phyloP scores from a whole-genome alignment of 2,113 vertebrate genomes.

The Sapayoa aenigma region DNA sequence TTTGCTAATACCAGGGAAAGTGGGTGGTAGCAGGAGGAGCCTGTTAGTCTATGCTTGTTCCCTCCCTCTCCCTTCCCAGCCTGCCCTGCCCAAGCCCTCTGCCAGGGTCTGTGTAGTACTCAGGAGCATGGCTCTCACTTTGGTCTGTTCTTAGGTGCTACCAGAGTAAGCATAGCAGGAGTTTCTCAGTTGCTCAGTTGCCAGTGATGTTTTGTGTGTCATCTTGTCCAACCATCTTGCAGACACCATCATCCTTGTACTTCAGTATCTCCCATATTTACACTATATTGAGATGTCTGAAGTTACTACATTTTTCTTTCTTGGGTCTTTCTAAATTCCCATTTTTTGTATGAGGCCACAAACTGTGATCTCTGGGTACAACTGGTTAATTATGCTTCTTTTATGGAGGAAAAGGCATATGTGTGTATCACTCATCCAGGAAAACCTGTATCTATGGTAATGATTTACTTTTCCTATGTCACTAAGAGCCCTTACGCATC shows the following conservation, averaged over 20 bases:
- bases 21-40: background rate
- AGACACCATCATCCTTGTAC: background rate
- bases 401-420: background rate
- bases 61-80: background rate
- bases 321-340: background rate
- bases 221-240: background rate
- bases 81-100: background rate
- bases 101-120: background rate
- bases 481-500: background rate
- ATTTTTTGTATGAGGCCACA: background rate
- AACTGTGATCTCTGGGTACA: background rate
- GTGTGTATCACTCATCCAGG: background rate
- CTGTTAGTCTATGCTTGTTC: background rate
- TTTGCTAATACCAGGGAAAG: background rate
- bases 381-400: background rate
- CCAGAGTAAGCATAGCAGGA: background rate
- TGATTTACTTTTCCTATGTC: background rate
- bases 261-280: background rate
- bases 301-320: background rate
- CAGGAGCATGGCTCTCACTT: fast-evolving
- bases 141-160: background rate
- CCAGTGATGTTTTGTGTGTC: background rate
- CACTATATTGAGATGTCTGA: background rate
- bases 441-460: background rate
- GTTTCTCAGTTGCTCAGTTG: background rate